A percentile compares a stretch with the other conserved stretches of the same genome.
Conservation (phyloP, 2,888 invertebrate species). For the Axea sp. region DNA sequence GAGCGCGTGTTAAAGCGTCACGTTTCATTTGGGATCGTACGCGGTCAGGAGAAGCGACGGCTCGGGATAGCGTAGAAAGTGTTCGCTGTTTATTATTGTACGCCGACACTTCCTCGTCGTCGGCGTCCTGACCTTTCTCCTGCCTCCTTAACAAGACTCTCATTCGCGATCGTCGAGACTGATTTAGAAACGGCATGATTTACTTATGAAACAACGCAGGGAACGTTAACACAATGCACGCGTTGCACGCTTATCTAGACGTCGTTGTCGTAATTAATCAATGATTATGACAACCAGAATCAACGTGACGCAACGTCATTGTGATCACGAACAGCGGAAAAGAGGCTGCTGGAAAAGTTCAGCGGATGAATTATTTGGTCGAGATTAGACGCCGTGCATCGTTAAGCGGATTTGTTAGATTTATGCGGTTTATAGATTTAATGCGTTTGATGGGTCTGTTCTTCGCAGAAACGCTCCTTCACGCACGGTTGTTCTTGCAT, state of each 20-base stretch:
- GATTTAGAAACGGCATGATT: conserved; percentile 55
- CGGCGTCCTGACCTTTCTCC: conserved; percentile 75
- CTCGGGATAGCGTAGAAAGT: conserved; percentile 67
- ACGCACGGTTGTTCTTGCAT: neutral
- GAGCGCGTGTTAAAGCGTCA: conserved; percentile 35
- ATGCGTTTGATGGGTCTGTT: conserved; percentile 3
- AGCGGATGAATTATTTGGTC: conserved; percentile 21
- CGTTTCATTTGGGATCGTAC: conserved; percentile 50
- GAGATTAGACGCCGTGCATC: conserved; percentile 12
- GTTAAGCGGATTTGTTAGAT: conserved; percentile 17
- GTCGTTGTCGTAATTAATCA: conserved; percentile 31
- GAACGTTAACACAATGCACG: conserved; percentile 12
- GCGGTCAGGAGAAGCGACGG: conserved; percentile 24
- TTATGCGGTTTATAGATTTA: conserved; percentile 19
- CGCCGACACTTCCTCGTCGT: conserved; percentile 72
- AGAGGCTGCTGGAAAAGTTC: neutral
- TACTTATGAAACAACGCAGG: conserved; percentile 48
- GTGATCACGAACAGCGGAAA: neutral
- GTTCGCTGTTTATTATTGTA: conserved; percentile 70
- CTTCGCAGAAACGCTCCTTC: neutral
- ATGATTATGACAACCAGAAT: conserved; percentile 35
- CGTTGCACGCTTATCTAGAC: conserved; percentile 20
- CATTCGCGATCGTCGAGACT: conserved; percentile 56
- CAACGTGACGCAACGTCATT: conserved; percentile 11
- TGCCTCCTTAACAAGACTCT: conserved; percentile 59